Evolutionary conservation across 2,113 vertebrate species (phyloP), one percentile per base, ranked within the genome.

Genomic region (Physeter macrocephalus): DNA sequence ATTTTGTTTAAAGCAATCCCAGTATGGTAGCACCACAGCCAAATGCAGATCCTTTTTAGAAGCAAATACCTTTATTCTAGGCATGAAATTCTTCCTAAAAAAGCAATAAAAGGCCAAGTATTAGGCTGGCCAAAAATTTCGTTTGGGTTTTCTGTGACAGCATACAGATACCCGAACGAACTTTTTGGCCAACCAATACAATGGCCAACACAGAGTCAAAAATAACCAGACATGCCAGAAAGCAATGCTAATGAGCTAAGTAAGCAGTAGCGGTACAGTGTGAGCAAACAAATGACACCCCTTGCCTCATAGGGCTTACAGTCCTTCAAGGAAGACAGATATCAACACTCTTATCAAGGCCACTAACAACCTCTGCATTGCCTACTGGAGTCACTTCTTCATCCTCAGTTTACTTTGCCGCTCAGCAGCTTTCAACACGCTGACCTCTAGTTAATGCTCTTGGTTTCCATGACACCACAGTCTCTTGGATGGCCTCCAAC

Each of bases 201-300:
- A 74, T 77, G 71, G 52, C 75, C 66, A 93, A 64, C 67, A 93
- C 43, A 41, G 18, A 95, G 82, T 72, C 89, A n/a, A 77, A 93
- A 82, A 94, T 67, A 94, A 67, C 39, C 66, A 74, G 94, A 88
- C 91, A 84, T 13, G n/a, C 41, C 85, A 67, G 94, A 84, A 92
- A 62, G 86, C 72, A 75, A 39, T 84, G 49, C 8, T 57, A 41
- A n/a, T 21, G 95, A 78, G 66, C 27, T 52, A 10, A 67, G 57
- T n/a, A 15, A 72, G 57, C 36, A 4, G 43, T 31, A 36, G 91
- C 23, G 4, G 39, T 6, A 52, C 13, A 36, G 20, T 36, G 52
- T 8, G 36, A 66, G 61, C 39, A 10, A 66, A 61, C 27, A 27
- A 72, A n/a, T 34, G 29, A 15, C 85, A 49, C 61, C 36, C 64